Percentiles rank a stretch among this genome's conserved stretches.
Evolutionary conservation across 2,888 invertebrate species (phyloP).

Genomic region (Aricia artaxerxes): DNA sequence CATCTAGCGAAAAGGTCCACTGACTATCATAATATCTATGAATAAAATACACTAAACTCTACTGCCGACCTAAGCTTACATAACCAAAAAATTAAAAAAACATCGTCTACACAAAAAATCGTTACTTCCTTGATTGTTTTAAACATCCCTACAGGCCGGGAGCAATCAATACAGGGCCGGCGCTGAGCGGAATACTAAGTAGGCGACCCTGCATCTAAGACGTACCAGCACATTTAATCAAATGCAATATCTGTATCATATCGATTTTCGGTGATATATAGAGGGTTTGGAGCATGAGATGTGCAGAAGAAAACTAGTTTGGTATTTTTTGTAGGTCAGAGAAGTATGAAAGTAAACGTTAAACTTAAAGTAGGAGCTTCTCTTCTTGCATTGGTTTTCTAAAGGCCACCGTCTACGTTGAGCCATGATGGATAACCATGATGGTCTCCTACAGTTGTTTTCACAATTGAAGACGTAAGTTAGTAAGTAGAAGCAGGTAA

Average conservation of each 20-base stretch:
- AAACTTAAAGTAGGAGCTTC: no score
- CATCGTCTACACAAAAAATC: slow-evolving; percentile 52
- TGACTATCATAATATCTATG: background rate
- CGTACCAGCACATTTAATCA: slow-evolving; percentile 18
- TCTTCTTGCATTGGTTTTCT: no score
- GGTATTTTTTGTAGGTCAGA: background rate
- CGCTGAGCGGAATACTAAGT: slow-evolving; percentile 82
- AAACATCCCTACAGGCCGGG: slow-evolving; percentile 60
- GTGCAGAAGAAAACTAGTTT: background rate
- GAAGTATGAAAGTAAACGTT: background rate
- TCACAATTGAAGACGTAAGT: no score
- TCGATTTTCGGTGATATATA: slow-evolving; percentile 9
- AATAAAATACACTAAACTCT: background rate
- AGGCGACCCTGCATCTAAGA: slow-evolving; percentile 46
- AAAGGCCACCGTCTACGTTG: no score
- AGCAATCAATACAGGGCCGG: slow-evolving; percentile 84
- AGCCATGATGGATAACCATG: no score
- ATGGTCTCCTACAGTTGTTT: no score
- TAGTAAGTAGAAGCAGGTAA: no score
- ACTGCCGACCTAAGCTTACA: background rate
- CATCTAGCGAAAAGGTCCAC: background rate
- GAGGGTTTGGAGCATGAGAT: background rate
- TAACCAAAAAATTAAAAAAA: slow-evolving; percentile 36
- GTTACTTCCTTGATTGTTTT: slow-evolving; percentile 72
- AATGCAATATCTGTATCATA: slow-evolving; percentile 22